Percentiles rank a stretch among this genome's conserved stretches.
Evolutionary conservation across 2,888 invertebrate genomes (phyloP).

Genomic region (Orchesellides sinensis): DNA sequence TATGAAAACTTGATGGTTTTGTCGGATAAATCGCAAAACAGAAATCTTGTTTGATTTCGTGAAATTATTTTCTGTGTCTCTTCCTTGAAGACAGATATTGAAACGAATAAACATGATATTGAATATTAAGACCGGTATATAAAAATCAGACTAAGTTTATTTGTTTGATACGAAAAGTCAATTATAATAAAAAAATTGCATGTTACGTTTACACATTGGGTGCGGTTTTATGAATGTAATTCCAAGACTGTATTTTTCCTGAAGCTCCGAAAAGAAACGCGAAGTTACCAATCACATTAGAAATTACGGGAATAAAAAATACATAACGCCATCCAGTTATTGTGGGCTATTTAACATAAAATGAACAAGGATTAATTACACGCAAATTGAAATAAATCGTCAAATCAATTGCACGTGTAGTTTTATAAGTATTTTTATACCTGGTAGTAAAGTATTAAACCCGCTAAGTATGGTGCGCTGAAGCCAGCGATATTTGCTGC

Average conservation of each 20-base stretch:
- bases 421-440: conserved; percentile 11
- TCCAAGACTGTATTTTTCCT: conserved; percentile 88
- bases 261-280: conserved; percentile 85
- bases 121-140: too few species aligned
- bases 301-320: conserved; percentile 87
- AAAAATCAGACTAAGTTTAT: too few species aligned
- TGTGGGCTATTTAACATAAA: conserved; percentile 70
- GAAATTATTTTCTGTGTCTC: too few species aligned
- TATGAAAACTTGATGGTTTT: too few species aligned
- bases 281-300: conserved; percentile 83
- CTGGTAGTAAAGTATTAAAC: conserved; percentile 47
- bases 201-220: not conserved
- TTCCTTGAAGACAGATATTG: too few species aligned
- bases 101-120: too few species aligned
- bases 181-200: too few species aligned
- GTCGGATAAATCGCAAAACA: too few species aligned
- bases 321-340: conserved; percentile 86
- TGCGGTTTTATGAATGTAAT: conserved; percentile 76
- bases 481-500: conserved; percentile 60
- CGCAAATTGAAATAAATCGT: not conserved
- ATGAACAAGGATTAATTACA: not conserved
- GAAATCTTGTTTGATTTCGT: too few species aligned
- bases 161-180: too few species aligned
- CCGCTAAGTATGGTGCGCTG: conserved; percentile 56
- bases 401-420: not conserved